Evolutionary conservation across 2,797 vertebrate species (phyloP).

Genomic region (Enteromius argenteus): DNA sequence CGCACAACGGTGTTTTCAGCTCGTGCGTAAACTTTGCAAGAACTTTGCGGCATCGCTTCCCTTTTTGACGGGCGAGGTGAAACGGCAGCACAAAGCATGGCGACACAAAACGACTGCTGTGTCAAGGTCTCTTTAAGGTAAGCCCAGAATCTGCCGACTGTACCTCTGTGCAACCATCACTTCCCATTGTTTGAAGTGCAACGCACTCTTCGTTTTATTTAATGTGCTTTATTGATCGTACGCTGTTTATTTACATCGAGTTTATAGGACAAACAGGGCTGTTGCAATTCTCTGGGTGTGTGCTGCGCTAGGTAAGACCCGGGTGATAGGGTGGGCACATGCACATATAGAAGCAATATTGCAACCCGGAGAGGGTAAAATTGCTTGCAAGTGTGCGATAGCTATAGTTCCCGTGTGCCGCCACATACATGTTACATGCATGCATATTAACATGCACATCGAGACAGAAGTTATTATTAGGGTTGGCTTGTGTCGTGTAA

Average conservation of each 20-base stretch:
- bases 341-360: background rate
- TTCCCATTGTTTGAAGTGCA: background rate
- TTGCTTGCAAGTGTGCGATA: background rate
- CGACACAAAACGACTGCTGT: slow-evolving; percentile 87
- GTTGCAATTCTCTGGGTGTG: slow-evolving; percentile 59
- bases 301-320: slow-evolving; percentile 51
- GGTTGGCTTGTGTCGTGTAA: background rate
- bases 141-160: slow-evolving; percentile 59
- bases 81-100: slow-evolving; percentile 77
- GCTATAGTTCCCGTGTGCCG: background rate
- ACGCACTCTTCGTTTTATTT: background rate
- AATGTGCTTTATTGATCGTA: background rate
- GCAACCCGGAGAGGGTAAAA: background rate
- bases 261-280: background rate
- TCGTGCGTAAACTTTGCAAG: slow-evolving; percentile 37
- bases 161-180: background rate
- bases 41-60: slow-evolving; percentile 44
- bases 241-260: background rate
- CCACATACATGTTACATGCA: background rate
- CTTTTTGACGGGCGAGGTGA: slow-evolving; percentile 36
- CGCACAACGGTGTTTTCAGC: slow-evolving; percentile 48
- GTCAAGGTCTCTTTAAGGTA: slow-evolving; percentile 96
- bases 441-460: background rate
- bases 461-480: background rate
- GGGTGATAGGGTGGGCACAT: background rate